These are phyloP conservation scores for Leucophenga varia DNA, from an alignment of 1,140 invertebrate genomes.

Conservation along the genomic window DNA sequence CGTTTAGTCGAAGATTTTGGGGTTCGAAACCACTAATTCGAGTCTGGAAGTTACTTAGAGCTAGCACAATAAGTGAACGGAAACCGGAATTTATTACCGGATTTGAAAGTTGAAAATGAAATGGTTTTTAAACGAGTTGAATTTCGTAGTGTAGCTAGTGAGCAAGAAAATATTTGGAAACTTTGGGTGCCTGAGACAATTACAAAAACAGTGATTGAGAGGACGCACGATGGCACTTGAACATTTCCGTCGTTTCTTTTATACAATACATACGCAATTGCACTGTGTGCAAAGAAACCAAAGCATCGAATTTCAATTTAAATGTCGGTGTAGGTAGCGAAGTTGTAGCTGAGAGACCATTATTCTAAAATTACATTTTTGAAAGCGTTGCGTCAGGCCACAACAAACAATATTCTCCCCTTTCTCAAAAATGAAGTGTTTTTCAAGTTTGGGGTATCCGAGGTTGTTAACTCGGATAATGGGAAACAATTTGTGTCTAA, in stretches of 20 bases:
- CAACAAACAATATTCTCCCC: not conserved
- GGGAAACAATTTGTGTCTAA: conserved; percentile 1
- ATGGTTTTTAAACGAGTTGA: not conserved
- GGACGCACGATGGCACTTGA: conserved; percentile 1
- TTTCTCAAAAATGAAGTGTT: conserved; percentile 4
- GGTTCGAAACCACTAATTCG: conserved; percentile 7
- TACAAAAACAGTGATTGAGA: not conserved
- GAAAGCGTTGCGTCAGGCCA: not conserved
- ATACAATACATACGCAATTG: not conserved
- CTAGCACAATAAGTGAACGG: conserved; percentile 1
- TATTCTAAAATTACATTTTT: conserved; percentile 1
- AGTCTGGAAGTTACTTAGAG: conserved; percentile 1
- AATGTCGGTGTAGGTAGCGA: not conserved
- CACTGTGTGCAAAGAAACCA: conserved; percentile 1
- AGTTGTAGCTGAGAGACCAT: not conserved
- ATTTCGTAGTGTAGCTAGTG: not conserved
- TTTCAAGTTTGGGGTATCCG: conserved; percentile 2
- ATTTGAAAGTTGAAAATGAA: conserved; percentile 11
- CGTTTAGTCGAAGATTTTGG: conserved; percentile 3
- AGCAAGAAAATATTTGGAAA: conserved; percentile 6
- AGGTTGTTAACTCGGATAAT: conserved; percentile 3
- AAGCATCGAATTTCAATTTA: not conserved
- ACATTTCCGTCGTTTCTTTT: not conserved
- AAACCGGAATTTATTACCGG: conserved; percentile 9
- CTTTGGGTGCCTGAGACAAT: conserved; percentile 4